Evolutionary conservation across 2,113 vertebrate genomes (phyloP), one percentile per base, ranked within the genome.

Genomic region (Corythornis cristatus): DNA sequence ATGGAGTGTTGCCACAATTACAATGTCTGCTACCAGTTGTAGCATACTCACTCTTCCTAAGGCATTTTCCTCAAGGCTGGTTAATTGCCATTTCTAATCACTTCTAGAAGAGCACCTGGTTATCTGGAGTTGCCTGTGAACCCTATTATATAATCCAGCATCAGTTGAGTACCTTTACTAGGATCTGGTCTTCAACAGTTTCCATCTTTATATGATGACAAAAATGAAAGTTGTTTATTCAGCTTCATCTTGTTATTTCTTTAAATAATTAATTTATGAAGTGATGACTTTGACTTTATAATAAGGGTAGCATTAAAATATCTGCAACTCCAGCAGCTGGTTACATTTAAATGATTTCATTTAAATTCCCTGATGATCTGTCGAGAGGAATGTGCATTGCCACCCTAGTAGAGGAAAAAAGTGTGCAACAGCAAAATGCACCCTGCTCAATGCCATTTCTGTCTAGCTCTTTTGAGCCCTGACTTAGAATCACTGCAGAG

Each of bases 291-390:
- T 93, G n/a, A 91, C 64, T 93, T 86, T 90, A n/a, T 15, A 76
- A 43, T 82, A 89, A 95, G 43, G 20, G 10, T 72, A 77, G 17
- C 29, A 76, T 73, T 81, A 65, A 73, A 81, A 86, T 70, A 80
- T 18, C 33, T 53, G 43, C 86, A 84, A 93, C 35, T 86, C 51
- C 23, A 67, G 42, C 83, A 95, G 73, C 71, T 97, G 51, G 35
- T 90, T 75, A 50, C 3, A 11, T 13, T 37, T 37, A 37, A 37
- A 37, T 37, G 37, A 37, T 37, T 37, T 74, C 42, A 81, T 93
- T 96, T 94, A 75, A 90, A 93, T 92, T 93, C 71, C 28, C 23
- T 5, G 75, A 19, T 48, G 72, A 54, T 65, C 48, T 77, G 35
- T 77, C 67, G 67, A 61, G 46, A 86, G 35, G 25, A 95, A 81